Percentiles rank a stretch among this genome's conserved stretches.
phyloP scores from a whole-genome alignment of 2,888 invertebrate species.

The Parthenolecanium corni region DNA sequence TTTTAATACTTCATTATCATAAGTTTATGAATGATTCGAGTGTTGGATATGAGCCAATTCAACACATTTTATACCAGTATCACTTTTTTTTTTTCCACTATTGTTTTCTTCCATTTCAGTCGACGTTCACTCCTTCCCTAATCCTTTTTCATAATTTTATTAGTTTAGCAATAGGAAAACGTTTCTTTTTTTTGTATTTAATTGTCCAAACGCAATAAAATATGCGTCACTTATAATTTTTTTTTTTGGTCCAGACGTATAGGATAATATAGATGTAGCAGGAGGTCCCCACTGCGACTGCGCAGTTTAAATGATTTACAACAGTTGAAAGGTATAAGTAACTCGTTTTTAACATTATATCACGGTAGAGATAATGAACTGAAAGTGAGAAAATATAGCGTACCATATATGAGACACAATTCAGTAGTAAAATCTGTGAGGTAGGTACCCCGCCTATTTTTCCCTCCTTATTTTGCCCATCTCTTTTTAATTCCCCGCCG shows the following conservation, averaged over 20 bases:
- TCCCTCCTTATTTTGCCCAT: neutral
- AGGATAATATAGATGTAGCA: constrained; percentile 21
- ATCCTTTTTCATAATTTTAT: too few relatives aligned
- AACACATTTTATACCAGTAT: too few relatives aligned
- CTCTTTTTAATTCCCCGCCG: neutral
- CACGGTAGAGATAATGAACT: constrained; percentile 25
- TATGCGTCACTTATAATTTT: constrained; percentile 15
- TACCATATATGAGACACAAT: constrained; percentile 23
- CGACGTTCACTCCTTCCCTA: too few relatives aligned
- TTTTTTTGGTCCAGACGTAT: constrained; percentile 14
- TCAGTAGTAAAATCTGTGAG: constrained; percentile 27
- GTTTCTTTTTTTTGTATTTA: neutral
- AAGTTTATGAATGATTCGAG: too few relatives aligned
- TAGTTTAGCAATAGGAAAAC: too few relatives aligned
- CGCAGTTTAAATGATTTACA: constrained; percentile 28
- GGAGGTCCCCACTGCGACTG: constrained; percentile 25
- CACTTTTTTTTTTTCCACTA: too few relatives aligned
- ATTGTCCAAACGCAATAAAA: constrained; percentile 12
- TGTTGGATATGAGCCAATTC: too few relatives aligned
- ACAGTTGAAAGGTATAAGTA: constrained; percentile 28
- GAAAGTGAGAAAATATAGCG: constrained; percentile 28
- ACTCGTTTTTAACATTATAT: constrained; percentile 28
- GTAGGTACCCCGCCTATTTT: constrained; percentile 25
- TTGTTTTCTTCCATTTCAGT: too few relatives aligned
- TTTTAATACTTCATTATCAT: too few relatives aligned